Base-by-base conservation (phyloP, 1,140 invertebrate genomes). In the Cotesia typhae region DNA sequence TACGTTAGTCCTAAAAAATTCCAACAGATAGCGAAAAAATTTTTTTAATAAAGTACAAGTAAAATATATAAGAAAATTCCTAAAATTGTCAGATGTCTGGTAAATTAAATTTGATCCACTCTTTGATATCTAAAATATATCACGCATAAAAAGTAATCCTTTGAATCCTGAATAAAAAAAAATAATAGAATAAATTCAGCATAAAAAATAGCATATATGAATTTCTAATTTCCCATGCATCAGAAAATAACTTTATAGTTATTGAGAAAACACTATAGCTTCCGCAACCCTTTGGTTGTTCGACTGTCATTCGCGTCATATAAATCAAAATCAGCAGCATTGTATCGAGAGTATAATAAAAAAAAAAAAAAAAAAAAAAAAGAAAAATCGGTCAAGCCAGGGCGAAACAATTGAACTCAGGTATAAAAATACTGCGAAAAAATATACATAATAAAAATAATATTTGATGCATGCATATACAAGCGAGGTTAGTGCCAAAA, bases 321-420 rank as follows among this genome's bases (percentile, higher is more conserved):
- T 87, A 87, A 87, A 87, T 86, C 85, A 87, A 85, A 86, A 85
- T 87, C 83, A 85, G 82, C 77, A 75, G 79, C 79, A 85, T 86
- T 86, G 84, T 85, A 55, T 73, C 51, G 76, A 66, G 65, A 14
- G 51, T 71, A 59, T 75, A 74, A 76, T 67, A 70, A 70, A 67
- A 71, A 73, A 67, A 76, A 77, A 82, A 82, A 85, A 85, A 82
- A 82, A 85, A 85, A 70, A 70, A 67, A 85, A 82, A 82, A 85
- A 85, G 68, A 70, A 67, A 85, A 85, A 80, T 86, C 85, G 85
- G 85, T 84, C 85, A 87, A 84, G 81, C 82, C 76, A 82, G 66
- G 20, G 82, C 83, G 82, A 82, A 83, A 83, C 82, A 67, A 28
- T 77, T 76, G 59, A 4, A 7, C 66, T 74, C 81, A 82, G 81